Conservation (phyloP, 2,888 invertebrate species). For the Melieria crassipennis region DNA sequence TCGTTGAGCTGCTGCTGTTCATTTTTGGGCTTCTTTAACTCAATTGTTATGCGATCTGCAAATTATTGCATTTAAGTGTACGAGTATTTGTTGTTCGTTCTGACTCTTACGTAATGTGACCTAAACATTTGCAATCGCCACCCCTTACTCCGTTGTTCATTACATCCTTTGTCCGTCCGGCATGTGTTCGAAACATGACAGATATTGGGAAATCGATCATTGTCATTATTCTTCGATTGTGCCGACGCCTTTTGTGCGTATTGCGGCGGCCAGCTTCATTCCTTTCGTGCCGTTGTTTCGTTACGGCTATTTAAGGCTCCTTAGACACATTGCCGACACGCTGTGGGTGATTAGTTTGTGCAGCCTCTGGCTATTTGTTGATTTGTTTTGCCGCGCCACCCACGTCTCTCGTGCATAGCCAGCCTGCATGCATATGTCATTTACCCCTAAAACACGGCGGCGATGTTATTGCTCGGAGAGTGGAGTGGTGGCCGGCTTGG, state of each 20-base stretch:
- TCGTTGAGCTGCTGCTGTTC: neutral
- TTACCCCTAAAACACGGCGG: neutral
- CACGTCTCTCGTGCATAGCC: no score
- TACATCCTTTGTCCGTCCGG: conserved; percentile 19
- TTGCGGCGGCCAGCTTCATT: neutral
- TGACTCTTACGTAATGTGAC: neutral
- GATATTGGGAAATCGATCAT: conserved; percentile 66
- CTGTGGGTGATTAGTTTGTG: conserved; percentile 45
- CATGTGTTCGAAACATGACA: conserved; percentile 61
- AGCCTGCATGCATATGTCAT: conserved; percentile 1
- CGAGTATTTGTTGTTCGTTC: neutral
- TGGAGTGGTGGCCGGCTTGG: conserved; percentile 43
- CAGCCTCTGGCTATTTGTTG: conserved; percentile 37
- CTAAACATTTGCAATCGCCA: neutral
- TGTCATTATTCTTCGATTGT: conserved; percentile 66
- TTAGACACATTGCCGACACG: neutral
- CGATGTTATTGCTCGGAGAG: conserved; percentile 30
- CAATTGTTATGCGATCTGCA: conserved; percentile 63
- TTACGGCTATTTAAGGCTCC: conserved; percentile 40
- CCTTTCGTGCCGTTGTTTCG: conserved; percentile 30
- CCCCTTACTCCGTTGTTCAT: neutral
- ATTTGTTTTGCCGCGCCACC: conserved; percentile 16
- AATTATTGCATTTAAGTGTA: conserved; percentile 61
- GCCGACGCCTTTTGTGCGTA: conserved; percentile 32
- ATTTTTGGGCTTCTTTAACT: conserved; percentile 36